Base-by-base conservation (phyloP, 2,888 invertebrate genomes). In the Netelia inedita region DNA sequence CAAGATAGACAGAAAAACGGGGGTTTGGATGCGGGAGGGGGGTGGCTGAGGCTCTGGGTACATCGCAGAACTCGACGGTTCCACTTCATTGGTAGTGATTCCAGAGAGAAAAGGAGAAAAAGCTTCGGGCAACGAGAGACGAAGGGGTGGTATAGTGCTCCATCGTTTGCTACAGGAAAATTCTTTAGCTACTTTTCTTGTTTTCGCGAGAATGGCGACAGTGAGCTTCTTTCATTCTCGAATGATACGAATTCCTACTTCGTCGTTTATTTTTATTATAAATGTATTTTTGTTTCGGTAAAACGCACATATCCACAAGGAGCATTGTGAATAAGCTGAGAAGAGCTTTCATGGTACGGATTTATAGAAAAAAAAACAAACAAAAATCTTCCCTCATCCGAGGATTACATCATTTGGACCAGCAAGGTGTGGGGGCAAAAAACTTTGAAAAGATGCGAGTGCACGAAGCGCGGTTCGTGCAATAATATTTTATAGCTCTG, bases 51-150 rank as follows among this genome's bases (percentile, higher is more conserved):
- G n/a, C 19, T 2, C 65, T 3, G 53, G 53, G 19, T 57, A 57
- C 9, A 57, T 57, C 57, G 16, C 57, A 16, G 41, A 73, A 19
- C 72, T 73, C 50, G 43, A 65, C 68, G 71, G 61, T 61, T 76
- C 71, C 78, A 21, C 81, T 74, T 83, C 74, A 75, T 82, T 80
- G 76, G 66, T 63, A 69, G 66, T 80, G 71, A 74, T 75, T 72
- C 55, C n/a, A 23, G 16, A 41, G 55, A 68, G 28, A n/a, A 35
- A 59, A 72, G 41, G 63, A 57, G 23, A n/a, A 65, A 55, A 79
- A 72, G 65, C 23, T 14, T 53, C n/a, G 8, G 50, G 61, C 41
- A 69, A 61, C 59, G 41, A 61, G 65, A 68, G 68, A 59, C 50
- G 68, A 53, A 50, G 74, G 21, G 19, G 9, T 28, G 6, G 59